These are phyloP conservation scores for Agrotis ipsilon DNA, from an alignment of 2,888 invertebrate species.

Conservation along the genomic window DNA sequence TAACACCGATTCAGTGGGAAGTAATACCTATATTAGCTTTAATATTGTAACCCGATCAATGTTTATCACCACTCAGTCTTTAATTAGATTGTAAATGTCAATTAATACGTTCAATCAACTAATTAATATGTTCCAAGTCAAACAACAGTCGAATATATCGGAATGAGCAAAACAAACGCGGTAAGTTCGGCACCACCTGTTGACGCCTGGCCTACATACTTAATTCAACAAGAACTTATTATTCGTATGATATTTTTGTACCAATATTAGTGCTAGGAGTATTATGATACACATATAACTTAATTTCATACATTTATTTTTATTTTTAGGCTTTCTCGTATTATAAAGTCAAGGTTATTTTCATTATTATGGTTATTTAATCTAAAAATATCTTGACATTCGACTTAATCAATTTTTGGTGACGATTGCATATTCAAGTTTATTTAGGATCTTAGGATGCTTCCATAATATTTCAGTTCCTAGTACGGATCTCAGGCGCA, in stretches of 20 bases:
- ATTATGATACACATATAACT: not conserved
- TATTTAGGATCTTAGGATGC: not conserved
- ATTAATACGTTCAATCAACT: constrained; percentile 62
- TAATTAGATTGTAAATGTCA: constrained; percentile 46
- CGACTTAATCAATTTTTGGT: not conserved
- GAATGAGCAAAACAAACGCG: not conserved
- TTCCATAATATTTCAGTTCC: not conserved
- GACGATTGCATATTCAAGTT: not conserved
- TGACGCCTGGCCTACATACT: constrained; percentile 3
- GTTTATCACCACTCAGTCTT: constrained; percentile 34
- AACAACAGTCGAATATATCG: constrained; percentile 42
- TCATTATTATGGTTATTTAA: not conserved
- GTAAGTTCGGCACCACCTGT: constrained; percentile 54
- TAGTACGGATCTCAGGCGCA: not conserved
- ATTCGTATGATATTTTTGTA: constrained; percentile 17
- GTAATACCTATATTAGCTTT: not conserved
- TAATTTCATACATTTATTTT: not conserved
- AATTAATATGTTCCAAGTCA: constrained; percentile 46
- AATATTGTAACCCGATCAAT: constrained; percentile 23
- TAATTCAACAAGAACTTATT: constrained; percentile 45
- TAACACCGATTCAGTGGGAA: not conserved
- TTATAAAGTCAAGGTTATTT: not conserved
- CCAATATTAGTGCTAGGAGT: not conserved
- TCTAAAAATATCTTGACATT: constrained; percentile 5
- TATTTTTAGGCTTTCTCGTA: not conserved